These are phyloP conservation scores for Pontoporia blainvillei DNA, from an alignment of 2,113 vertebrate genomes.

Conservation along the genomic window DNA sequence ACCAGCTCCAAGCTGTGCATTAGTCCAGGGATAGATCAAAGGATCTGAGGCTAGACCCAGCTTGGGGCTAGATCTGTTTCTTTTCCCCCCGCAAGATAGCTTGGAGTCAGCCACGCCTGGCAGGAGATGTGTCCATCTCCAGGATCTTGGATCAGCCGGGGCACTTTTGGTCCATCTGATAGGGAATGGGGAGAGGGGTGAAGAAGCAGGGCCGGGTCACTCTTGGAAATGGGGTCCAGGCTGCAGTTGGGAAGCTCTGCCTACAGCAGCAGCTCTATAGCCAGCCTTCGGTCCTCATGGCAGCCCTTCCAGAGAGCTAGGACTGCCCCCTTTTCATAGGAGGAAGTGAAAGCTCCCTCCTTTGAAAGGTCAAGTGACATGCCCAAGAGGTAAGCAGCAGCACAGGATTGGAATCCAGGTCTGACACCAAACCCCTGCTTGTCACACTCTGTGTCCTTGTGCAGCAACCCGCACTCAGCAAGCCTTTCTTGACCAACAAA, in stretches of 20 bases:
- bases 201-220: not conserved
- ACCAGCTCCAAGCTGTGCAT: not conserved
- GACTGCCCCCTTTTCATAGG: not conserved
- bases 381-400: not conserved
- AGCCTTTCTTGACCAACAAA: not conserved
- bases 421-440: not conserved
- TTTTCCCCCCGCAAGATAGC: not conserved
- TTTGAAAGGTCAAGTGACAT: not conserved
- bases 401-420: not conserved
- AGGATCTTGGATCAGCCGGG: not conserved
- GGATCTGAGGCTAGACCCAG: not conserved
- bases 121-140: not conserved
- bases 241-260: not conserved
- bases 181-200: not conserved
- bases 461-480: not conserved
- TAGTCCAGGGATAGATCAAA: not conserved
- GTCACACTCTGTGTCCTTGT: not conserved
- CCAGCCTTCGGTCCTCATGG: not conserved
- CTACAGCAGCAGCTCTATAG: not conserved
- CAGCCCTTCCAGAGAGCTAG: not conserved
- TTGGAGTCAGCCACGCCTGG: not conserved
- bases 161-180: not conserved
- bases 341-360: not conserved
- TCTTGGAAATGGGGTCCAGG: not conserved
- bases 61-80: not conserved